Base-by-base conservation (phyloP, 2,888 invertebrate genomes). In the Hofmannophila pseudospretella region DNA sequence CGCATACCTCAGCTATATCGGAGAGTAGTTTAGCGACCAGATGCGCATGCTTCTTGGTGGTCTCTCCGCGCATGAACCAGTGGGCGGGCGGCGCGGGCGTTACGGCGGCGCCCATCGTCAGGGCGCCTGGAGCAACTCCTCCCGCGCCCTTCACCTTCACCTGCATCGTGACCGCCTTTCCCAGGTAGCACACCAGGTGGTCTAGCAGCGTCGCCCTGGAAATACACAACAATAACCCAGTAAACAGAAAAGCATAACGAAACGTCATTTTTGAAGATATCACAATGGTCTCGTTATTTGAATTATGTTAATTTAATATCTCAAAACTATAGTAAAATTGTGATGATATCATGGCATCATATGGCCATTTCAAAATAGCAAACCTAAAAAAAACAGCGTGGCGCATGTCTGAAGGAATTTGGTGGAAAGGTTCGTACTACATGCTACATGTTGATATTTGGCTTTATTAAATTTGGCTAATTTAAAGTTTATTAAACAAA, bases 11-110 rank as follows among this genome's bases (percentile, higher is more conserved):
- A 11, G 96, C 94, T 93, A 99, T 96, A 63, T 99, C 98, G 44
- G 94, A 92, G 10, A 99, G 90, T 4, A 99, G 89, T 37, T 91
- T 90, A 27, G 97, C 95, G 29, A 97, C 96, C 33, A 94, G 92
- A 67, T 96, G 94, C 1, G 97, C 96, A 42, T 97, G 90, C 65
- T 96, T 95, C 47, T 93, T 90, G 8, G 93, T 91, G 49, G 96
- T 94, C 37, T 91, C 89, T 0, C 98, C 98, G 41, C 94, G 89
- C 61, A 97, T 88, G 90, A 96, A 98, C 98, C 98, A 98, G n/a
- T 67, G 47, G 7, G 70, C 63, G 0, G 74, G 64, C 0, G 73
- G 62, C 2, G 63, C 54, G 4, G 70, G 58, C 42, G 36, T 72
- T 49, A 55, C 88, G 79, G 56, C 90, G 64, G 50, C 73, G 59